Evolutionary conservation across 2,888 invertebrate species (phyloP), one percentile per base, ranked within the genome.

Genomic region (Chloroclystis v-ata): DNA sequence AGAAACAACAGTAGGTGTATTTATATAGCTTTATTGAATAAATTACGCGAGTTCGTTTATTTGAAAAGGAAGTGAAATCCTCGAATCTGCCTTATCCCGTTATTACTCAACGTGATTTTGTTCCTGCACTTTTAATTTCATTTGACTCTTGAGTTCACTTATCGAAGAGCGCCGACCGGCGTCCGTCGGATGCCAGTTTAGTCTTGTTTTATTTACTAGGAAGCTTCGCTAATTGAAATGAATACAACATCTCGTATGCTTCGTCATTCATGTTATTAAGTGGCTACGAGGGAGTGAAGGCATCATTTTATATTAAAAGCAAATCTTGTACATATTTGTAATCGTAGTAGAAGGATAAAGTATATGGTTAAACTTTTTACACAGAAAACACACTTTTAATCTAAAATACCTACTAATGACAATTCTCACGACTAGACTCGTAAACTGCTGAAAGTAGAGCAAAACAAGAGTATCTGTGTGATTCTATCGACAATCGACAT

Each of bases 151-250:
- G n/a, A 52, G 47, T 47, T 39, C 67, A 67, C 59, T 68, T 74
- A 73, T 73, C 65, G 67, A 61, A 64, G 65, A 66, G 69, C 69
- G 67, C 67, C 68, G 69, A 67, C 67, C 68, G 69, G 67, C 62
- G 60, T 69, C 67, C 68, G 69, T 69, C 67, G 69, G 69, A 74
- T 35, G 35, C 16, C 20, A 35, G 67, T 67, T 64, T 59, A 45
- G 54, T 55, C 49, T 68, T 61, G 66, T 71, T 73, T 72, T 72
- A 67, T 77, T 77, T 67, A 64, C 65, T 49, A 66, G 71, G 70
- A 72, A 72, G 65, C 63, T 59, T 56, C 37, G 59, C 65, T 74
- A 70, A 76, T 76, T 73, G 66, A 73, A 72, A 69, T 66, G 57
- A 72, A 71, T 72, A 71, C 57, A 50, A 52, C 50, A 55, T 63